Evolutionary conservation across 2,113 vertebrate species (phyloP).

Genomic region (Eptesicus fuscus): DNA sequence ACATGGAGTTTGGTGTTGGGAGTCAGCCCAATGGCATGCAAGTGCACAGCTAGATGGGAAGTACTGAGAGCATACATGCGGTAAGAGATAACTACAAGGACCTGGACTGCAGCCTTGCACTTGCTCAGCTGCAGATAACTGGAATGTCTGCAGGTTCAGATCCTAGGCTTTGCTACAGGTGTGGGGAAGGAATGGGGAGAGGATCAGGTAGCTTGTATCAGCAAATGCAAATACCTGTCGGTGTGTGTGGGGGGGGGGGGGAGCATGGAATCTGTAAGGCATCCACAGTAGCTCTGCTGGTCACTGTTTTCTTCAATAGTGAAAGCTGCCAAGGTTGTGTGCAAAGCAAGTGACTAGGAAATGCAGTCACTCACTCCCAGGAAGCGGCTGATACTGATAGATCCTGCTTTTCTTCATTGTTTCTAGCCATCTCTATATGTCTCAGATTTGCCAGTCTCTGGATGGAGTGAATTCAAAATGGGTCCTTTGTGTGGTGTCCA

Average conservation of each 20-base stretch:
- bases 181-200: background rate
- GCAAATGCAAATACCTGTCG: background rate
- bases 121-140: background rate
- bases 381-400: background rate
- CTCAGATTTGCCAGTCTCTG: background rate
- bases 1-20: background rate
- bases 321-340: background rate
- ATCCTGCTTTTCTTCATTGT: background rate
- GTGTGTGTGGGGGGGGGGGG: background rate
- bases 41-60: background rate
- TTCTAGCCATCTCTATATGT: background rate
- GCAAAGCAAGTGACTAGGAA: background rate
- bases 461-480: background rate
- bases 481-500: background rate
- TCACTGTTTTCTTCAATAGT: background rate
- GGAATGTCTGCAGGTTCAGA: background rate
- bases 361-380: background rate
- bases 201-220: background rate
- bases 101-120: background rate
- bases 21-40: background rate
- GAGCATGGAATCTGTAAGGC: background rate
- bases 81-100: background rate
- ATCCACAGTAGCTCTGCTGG: background rate
- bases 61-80: background rate
- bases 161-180: background rate